Base-by-base conservation (phyloP, 2,797 vertebrate species). In the Tadarida brasiliensis region DNA sequence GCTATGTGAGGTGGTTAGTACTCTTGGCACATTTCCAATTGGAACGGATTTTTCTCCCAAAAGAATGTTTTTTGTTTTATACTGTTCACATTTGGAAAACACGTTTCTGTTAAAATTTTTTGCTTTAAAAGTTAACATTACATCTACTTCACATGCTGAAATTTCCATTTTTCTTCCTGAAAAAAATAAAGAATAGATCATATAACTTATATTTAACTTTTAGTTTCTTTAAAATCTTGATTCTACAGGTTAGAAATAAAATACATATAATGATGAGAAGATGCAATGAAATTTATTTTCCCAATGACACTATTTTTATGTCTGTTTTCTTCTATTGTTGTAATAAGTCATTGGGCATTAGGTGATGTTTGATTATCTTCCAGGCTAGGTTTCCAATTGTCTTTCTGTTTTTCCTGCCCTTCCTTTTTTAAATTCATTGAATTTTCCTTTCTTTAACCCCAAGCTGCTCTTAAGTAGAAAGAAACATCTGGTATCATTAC, bases 211-310 rank as follows among this genome's bases (percentile, higher is more conserved):
- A 28, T 76, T 68, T 85, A 87, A 33, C 4, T 67, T 90, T n/a
- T 56, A 88, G 17, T 68, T 30, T 89, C 26, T 57, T 61, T 28
- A 28, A 65, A 73, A 76, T 28, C 20, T 68, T 77, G 57, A 74
- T 76, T 78, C n/a, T 87, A 14, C 0, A 76, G 51, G 49, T 85
- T 93, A 95, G 80, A 22, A 93, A 88, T 94, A 77, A 96, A 51
- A 78, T 57, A 26, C 1, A 35, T 33, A 16, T 44, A 77, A 68
- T 77, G 33, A 87, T 74, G 47, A 47, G 22, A 95, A 6, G 44
- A 26, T 73, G 54, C 11, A 39, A 35, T 63, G 8, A 33, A 57
- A 63, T 59, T 77, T 49, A 54, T 80, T 81, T 93, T 92, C 26
- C 35, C 20, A 59, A 17, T 51, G n/a, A 33, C 22, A 61, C n/a